Conservation (phyloP, 2,113 vertebrate genomes). For the Channa maculata region DNA sequence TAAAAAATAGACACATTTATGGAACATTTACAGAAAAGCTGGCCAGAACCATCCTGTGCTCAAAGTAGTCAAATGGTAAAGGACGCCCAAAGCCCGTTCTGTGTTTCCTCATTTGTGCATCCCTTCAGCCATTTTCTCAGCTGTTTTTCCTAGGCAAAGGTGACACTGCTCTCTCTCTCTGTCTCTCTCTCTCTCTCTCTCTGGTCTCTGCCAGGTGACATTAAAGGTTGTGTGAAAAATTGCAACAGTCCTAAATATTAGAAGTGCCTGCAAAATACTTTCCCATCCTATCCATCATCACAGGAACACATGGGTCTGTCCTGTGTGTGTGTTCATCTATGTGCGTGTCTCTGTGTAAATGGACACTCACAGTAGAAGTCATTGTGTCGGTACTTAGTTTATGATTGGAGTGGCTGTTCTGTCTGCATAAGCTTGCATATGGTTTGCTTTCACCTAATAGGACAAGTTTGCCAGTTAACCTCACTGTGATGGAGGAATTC, state of each 20-base stretch:
- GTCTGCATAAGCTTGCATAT: constrained; percentile 64
- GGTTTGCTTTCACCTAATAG: constrained; percentile 50
- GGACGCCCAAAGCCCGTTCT: constrained; percentile 11
- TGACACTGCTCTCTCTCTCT: constrained; percentile 26
- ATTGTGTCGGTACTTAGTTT: constrained; percentile 35
- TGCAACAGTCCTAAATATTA: constrained; percentile 69
- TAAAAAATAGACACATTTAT: not conserved
- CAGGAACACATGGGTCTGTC: constrained; percentile 32
- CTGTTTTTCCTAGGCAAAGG: constrained; percentile 34
- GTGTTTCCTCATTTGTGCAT: constrained; percentile 35
- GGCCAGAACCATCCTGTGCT: not conserved
- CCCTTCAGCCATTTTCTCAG: constrained; percentile 35
- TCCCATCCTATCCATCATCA: constrained; percentile 66
- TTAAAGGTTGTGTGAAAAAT: constrained; percentile 77
- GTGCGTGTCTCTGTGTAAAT: constrained; percentile 3
- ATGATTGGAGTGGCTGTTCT: constrained; percentile 27
- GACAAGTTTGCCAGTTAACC: constrained; percentile 66
- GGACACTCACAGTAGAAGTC: constrained; percentile 21
- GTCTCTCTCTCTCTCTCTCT: constrained; percentile 13
- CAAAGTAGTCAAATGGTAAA: constrained; percentile 31
- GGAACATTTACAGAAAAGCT: not conserved
- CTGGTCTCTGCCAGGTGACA: constrained; percentile 54
- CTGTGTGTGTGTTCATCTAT: constrained; percentile 1
- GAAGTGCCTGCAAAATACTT: constrained; percentile 65
- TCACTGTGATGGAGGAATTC: constrained; percentile 38